Base-by-base conservation (phyloP, 92 coral and sea anemone species). In the Epizoanthus illoricatus region DNA sequence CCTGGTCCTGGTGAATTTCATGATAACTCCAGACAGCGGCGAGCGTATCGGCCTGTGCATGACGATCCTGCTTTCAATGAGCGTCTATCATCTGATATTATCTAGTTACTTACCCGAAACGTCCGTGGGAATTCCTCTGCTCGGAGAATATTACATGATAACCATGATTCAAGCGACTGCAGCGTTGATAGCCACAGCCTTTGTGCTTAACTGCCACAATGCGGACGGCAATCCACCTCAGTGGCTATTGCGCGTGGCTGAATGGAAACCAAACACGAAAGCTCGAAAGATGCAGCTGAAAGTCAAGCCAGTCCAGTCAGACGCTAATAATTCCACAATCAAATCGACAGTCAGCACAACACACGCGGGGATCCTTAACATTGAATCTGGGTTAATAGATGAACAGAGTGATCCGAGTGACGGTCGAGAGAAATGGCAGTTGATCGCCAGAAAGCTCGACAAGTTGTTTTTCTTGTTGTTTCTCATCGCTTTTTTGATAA, bases 21-120 rank as follows among this genome's bases (percentile, higher is more conserved):
- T 41, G 23, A 60, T 66, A 59, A 71, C 85, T 6, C 61, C 79
- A 1, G 80, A 71, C 33, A 43, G 80, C 28, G 86, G 86, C 6
- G 86, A 82, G 33, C 79, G 86, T 0, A 39, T 82, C 55, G 76
- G 80, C 8, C 65, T 82, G 52, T 82, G 86, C 33, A 71, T 82
- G 15, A 82, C 86, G 1, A 64, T 82, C 40, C 80, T 82, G 7
- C 69, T 82, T 1, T 65, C 86, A 7, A 70, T 82, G 86, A 82
- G 86, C 39, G 86, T 82, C 3, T 82, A 82, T 47, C 79, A 43
- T 13, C 36, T 82, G 36, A 56, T 71, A 7, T 47, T 82, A 17
- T 40, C 80, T n/a, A 23, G 71, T 8, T 6, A 41, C 15, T 47
- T 82, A 6, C 86, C 86, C 19, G 72, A 82, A 54, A 71, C 56